Conservation (phyloP, 1,140 invertebrate species). For the Nephila pilipes region DNA sequence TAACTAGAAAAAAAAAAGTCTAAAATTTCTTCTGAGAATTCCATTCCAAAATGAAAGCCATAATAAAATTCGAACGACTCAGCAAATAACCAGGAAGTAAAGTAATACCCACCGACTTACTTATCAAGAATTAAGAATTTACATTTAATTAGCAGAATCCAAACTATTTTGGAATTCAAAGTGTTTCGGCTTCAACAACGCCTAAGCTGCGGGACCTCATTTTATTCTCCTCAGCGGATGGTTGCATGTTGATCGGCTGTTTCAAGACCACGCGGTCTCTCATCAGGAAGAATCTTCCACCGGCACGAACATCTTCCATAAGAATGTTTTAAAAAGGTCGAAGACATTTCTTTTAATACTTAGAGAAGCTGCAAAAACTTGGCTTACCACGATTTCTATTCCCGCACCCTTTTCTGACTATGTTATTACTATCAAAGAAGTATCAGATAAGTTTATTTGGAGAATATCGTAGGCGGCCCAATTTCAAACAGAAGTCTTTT, state of each 20-base stretch:
- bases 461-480: no score
- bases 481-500: background rate
- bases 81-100: background rate
- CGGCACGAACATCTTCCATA: slow-evolving; percentile 1
- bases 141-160: background rate
- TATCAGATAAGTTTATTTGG: slow-evolving; percentile 5
- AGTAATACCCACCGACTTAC: background rate
- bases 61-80: no score
- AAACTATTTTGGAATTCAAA: background rate
- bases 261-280: background rate
- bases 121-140: background rate
- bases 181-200: no score
- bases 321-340: slow-evolving; percentile 34
- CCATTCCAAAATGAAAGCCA: no score
- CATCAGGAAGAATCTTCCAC: slow-evolving; percentile 25
- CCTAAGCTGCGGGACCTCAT: background rate
- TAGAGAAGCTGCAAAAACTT: background rate
- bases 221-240: background rate
- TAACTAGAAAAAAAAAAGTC: no score
- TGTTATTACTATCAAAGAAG: no score
- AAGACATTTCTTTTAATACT: slow-evolving; percentile 46
- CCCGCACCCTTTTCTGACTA: no score
- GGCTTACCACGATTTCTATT: no score
- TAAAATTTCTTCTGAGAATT: no score
- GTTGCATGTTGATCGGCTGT: background rate